Conservation (phyloP, 2,888 invertebrate species). For the Acanthosepion esculentum region DNA sequence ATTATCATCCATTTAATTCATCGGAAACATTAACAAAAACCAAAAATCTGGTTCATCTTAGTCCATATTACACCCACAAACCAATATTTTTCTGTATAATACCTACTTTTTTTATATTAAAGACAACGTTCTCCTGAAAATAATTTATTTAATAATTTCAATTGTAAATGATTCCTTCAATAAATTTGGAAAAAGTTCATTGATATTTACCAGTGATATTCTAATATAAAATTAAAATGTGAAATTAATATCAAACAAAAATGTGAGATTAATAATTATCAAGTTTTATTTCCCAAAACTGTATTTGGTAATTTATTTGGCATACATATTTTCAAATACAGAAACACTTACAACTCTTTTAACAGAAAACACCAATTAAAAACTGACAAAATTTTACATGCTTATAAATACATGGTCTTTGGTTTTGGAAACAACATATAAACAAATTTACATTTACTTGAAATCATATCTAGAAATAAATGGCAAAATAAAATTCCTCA, state of each 20-base stretch:
- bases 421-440: conserved; percentile 9
- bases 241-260: not conserved
- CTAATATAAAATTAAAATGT: not conserved
- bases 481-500: not conserved
- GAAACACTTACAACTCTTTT: not conserved
- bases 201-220: not conserved
- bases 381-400: not conserved
- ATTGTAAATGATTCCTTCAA: not conserved
- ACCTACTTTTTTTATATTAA: too few relatives aligned
- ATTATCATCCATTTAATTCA: not conserved
- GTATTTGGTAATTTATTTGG: not conserved
- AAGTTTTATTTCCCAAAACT: conserved; percentile 14
- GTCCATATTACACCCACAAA: not conserved
- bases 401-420: not conserved
- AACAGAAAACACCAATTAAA: not conserved
- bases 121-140: too few relatives aligned
- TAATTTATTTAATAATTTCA: too few relatives aligned
- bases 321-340: not conserved
- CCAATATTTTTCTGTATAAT: not conserved
- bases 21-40: not conserved
- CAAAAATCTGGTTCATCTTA: not conserved
- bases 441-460: not conserved
- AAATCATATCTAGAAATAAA: not conserved
- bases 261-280: not conserved
- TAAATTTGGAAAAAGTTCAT: not conserved